Conservation (phyloP, 1,140 invertebrate genomes). For the Temnothorax curvispinosus region DNA sequence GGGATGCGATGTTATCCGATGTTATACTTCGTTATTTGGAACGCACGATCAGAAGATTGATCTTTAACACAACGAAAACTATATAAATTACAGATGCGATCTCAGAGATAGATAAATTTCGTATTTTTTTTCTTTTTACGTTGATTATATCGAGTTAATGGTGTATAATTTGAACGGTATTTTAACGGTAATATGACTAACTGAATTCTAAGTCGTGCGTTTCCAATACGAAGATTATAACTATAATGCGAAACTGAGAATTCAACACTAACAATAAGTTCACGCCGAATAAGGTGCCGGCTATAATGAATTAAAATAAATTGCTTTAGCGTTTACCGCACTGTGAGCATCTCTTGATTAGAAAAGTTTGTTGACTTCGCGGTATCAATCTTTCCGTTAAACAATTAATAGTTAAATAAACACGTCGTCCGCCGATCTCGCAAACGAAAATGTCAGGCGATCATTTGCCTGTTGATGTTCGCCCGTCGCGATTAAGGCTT, state of each 20-base stretch:
- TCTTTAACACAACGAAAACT: background rate
- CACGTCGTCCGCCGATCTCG: background rate
- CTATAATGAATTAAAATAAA: conserved; percentile 1
- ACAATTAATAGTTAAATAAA: background rate
- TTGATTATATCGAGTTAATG: background rate
- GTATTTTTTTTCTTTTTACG: background rate
- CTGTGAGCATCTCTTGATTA: background rate
- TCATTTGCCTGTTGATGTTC: conserved; percentile 13
- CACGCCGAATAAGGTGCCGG: no score
- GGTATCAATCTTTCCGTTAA: background rate
- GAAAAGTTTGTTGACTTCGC: background rate
- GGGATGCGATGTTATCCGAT: background rate
- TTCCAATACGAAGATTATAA: background rate
- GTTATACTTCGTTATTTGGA: background rate
- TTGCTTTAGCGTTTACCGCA: background rate
- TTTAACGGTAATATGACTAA: background rate
- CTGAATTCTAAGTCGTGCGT: background rate
- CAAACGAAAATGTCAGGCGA: conserved; percentile 1
- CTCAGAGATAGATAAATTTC: background rate
- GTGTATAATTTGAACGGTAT: background rate
- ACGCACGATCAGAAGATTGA: background rate
- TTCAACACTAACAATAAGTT: background rate
- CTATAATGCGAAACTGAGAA: background rate
- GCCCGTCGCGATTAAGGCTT: conserved; percentile 64
- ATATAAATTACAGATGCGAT: background rate